Conservation (phyloP, 2,888 invertebrate species). For the Dolichopus griseipennis region DNA sequence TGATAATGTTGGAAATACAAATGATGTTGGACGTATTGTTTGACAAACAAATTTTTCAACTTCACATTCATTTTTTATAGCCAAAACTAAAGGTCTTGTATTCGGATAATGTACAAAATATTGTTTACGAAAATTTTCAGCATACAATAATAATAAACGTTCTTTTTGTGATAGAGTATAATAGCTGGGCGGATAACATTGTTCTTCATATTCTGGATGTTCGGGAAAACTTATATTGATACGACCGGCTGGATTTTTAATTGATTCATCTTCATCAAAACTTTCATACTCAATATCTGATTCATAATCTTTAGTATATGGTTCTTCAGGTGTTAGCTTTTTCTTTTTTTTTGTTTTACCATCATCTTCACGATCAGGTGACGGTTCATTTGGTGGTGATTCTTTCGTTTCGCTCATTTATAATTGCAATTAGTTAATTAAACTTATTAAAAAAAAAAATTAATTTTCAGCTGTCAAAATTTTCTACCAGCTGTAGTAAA, state of each 20-base stretch:
- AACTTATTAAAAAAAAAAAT: too few relatives aligned
- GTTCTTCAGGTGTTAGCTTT: too few relatives aligned
- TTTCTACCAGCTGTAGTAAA: too few relatives aligned
- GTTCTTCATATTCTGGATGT: conserved; percentile 41
- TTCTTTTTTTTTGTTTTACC: too few relatives aligned
- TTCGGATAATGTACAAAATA: conserved; percentile 51
- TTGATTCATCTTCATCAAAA: neutral
- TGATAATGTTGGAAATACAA: conserved; percentile 57
- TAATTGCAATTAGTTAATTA: too few relatives aligned
- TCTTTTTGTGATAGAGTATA: conserved; percentile 60
- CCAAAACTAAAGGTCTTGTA: conserved; percentile 59
- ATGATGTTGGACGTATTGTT: conserved; percentile 66
- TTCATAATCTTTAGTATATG: neutral
- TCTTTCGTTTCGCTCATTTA: neutral
- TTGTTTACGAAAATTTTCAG: conserved; percentile 70
- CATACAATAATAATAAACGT: conserved; percentile 58
- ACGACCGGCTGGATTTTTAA: conserved; percentile 24
- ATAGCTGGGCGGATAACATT: conserved; percentile 58
- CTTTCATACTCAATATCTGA: conserved; percentile 7
- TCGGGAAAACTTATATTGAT: conserved; percentile 40
- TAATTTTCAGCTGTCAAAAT: too few relatives aligned
- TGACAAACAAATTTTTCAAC: conserved; percentile 84
- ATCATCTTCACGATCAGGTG: too few relatives aligned
- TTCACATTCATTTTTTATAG: conserved; percentile 66
- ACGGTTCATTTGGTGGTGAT: neutral